Evolutionary conservation across 1,140 invertebrate genomes (phyloP).

Genomic region (Cherax quadricarinatus): DNA sequence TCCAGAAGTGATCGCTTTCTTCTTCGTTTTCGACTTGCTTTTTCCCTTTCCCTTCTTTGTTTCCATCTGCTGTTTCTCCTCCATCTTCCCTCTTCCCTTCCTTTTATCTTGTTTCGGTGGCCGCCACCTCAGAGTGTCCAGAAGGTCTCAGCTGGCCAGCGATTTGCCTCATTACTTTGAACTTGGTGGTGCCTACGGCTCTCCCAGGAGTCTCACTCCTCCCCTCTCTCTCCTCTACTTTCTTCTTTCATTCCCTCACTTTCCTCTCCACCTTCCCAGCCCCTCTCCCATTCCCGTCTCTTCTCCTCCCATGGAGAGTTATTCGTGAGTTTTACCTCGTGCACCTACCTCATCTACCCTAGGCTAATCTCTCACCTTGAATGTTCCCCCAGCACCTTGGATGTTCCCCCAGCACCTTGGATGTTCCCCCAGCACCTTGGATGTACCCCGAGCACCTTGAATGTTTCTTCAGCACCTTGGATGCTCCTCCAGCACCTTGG

Average conservation of each 20-base stretch:
- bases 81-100: not conserved
- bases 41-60: not conserved
- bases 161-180: constrained; percentile 52
- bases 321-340: too few species aligned
- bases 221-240: not conserved
- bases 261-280: too few species aligned
- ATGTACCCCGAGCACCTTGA: too few species aligned
- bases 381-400: not conserved
- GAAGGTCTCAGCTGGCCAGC: constrained; percentile 22
- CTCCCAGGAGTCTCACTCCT: not conserved
- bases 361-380: not conserved
- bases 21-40: not conserved
- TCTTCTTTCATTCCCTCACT: not conserved
- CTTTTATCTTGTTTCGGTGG: not conserved
- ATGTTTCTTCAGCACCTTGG: too few species aligned
- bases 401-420: too few species aligned
- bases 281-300: not conserved
- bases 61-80: not conserved
- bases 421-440: too few species aligned
- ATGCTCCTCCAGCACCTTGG: too few species aligned
- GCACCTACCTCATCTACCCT: too few species aligned
- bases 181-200: not conserved
- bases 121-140: not conserved
- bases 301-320: not conserved
- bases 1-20: too few species aligned